Evolutionary conservation across 30 jellyfish, hydroid and myxozoan genomes (phyloP), one percentile per base, ranked within the genome.

Genomic region (Nemopilema nomurai): DNA sequence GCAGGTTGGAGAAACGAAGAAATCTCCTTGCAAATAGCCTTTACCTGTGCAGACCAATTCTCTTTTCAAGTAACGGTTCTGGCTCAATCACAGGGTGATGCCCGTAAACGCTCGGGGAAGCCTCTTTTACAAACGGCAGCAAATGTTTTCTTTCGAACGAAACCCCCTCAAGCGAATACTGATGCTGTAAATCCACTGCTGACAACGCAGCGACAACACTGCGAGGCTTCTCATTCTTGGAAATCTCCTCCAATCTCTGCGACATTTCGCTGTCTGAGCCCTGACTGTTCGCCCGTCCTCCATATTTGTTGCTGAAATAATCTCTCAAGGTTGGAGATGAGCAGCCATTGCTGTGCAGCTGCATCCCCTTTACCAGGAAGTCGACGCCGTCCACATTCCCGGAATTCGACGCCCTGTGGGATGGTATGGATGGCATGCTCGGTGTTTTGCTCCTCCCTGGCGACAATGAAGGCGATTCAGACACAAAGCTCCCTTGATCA

Each of bases 81-180:
- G 83, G 91, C n/a, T 91, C 94, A 20, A 65, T 4, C 51, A 94
- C 90, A 17, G 98, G 96, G 64, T 80, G 50, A 65, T 91, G 94
- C 22, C 96, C 96, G 51, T 53, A 50, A 1, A 78, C 28, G 67
- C 67, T 80, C 21, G 90, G 94, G 6, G 92, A 79, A 4, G 96
- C 83, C 27, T 72, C 69, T 65, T 86, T 86, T 29, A 91, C 96
- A 85, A 91, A 91, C 16, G 98, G 96, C 50, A 84, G 66, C 19
- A 91, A 13, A 57, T 87, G 96, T 24, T 69, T 70, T 51, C 28
- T 23, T 22, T 68, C 76, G 33, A 71, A 53, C n/a, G 70, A 72
- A 30, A 28, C 76, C 50, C 26, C 83, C 0, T 76, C 51, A 29
- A 62, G n/a, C 4, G 63, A 74, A 83, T 23, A 51, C 16, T n/a